Evolutionary conservation across 2,888 invertebrate species (phyloP).

Genomic region (Agonopterix heracliana): DNA sequence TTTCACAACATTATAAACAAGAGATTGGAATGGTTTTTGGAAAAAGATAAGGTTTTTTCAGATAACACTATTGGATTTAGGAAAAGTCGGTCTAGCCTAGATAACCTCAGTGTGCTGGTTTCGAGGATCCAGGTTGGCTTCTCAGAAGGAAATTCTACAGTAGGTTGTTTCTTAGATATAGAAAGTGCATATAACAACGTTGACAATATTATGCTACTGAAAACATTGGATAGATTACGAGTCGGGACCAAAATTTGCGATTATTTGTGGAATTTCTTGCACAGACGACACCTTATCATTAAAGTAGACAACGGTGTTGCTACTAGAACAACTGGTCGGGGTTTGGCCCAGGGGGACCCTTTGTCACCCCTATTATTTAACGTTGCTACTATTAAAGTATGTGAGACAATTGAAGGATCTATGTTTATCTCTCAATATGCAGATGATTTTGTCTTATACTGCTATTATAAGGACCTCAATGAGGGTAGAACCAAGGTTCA

Average conservation of each 20-base stretch:
- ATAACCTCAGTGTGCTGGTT: conserved; percentile 11
- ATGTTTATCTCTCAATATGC: conserved; percentile 21
- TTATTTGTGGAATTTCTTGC: conserved; percentile 19
- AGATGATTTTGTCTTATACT: conserved; percentile 17
- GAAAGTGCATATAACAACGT: conserved; percentile 5
- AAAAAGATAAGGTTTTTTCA: conserved; percentile 7
- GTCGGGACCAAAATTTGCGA: conserved; percentile 16
- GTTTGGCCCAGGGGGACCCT: conserved; percentile 26
- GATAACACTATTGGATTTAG: conserved; percentile 9
- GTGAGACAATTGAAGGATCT: conserved; percentile 8
- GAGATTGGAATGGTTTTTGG: conserved; percentile 13
- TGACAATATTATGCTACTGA: neutral
- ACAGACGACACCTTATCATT: conserved; percentile 13
- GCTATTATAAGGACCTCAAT: too few species aligned
- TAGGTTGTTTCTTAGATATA: conserved; percentile 3
- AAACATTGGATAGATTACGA: conserved; percentile 12
- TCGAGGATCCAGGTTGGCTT: conserved; percentile 8
- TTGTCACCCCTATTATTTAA: conserved; percentile 29
- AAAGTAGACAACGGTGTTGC: neutral
- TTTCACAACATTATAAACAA: conserved; percentile 9
- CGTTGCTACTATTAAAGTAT: conserved; percentile 16
- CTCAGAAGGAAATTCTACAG: neutral
- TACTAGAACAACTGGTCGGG: conserved; percentile 12
- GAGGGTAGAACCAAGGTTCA: neutral
- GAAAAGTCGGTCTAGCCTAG: conserved; percentile 9